Base-by-base conservation (phyloP, 2,797 vertebrate species). In the Dendrocincla tyrannina region DNA sequence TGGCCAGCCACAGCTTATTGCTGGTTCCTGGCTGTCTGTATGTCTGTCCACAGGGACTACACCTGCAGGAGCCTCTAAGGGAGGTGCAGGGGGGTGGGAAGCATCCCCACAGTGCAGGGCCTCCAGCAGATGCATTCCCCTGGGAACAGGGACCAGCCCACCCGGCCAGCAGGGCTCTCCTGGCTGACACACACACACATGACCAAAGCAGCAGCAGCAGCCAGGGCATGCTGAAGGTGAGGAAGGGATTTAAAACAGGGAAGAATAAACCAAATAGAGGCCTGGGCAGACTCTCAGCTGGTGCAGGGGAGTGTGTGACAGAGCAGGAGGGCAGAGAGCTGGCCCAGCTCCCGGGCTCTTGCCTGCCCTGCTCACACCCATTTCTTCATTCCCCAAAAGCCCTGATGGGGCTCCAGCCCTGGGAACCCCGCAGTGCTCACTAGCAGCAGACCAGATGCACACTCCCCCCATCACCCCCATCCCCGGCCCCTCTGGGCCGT, bases 371-470 rank as follows among this genome's bases (percentile, higher is more conserved):
- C 90, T 85, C 82, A 14, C 83, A 10, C 18, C 1, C 0, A 33
- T 23, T 69, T 28, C 86, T 60, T 77, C 79, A 10, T 9, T 50
- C 79, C 87, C 91, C 69, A 1, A 32, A 49, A 68, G 53, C 87
- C 49, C 91, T 32, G 75, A 15, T 0, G 5, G 63, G 81, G 64
- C 19, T 88, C 47, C 74, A 69, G 68, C 56, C 42, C 10, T 0
- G 2, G 84, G 63, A 74, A 18, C 67, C 62, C 94, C 69, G 5
- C 52, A 44, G 92, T 4, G 66, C 78, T 82, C 82, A 1, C 66
- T 92, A 97, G 97, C 97, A 97, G 97, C 96, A 89, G 53, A 91
- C 78, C 63, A 60, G 37, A 10, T 4, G 1, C 72, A 13, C 5
- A 9, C 2, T 41, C 25, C n/a, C 15, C 6, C 32, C 67, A 2